Conservation (phyloP, 1,140 invertebrate genomes). For the Drosophila rhopaloa region DNA sequence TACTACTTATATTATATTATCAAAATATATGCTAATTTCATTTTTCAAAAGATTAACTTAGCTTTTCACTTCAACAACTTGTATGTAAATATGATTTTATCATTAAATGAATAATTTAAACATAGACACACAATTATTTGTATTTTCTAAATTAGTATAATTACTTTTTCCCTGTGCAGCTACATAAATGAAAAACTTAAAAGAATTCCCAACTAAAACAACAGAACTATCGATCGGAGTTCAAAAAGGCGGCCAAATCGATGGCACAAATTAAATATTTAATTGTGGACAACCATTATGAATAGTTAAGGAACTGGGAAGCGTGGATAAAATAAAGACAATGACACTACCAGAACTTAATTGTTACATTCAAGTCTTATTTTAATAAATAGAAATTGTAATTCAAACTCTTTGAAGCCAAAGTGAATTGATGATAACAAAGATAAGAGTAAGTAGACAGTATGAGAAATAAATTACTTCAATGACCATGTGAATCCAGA, state of each 20-base stretch:
- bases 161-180: no score
- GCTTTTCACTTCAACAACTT: no score
- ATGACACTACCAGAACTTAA: constrained; percentile 37
- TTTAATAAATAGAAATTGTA: constrained; percentile 43
- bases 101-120: no score
- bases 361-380: constrained; percentile 17
- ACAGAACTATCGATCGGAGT: constrained; percentile 53
- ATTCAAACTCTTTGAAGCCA: background rate
- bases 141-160: no score
- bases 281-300: constrained; percentile 40
- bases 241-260: constrained; percentile 66
- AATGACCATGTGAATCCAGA: background rate
- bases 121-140: no score
- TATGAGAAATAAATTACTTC: background rate
- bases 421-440: constrained; percentile 1
- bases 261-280: constrained; percentile 73
- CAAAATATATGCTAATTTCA: no score
- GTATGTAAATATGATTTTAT: no score
- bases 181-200: no score
- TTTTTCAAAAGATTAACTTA: no score
- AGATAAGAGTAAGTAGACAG: no score
- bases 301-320: constrained; percentile 36
- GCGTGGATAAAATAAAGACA: constrained; percentile 16
- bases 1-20: no score
- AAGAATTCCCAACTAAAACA: constrained; percentile 25